Evolutionary conservation across 2,888 invertebrate species (phyloP), one percentile per base, ranked within the genome.

Genomic region (Rhagonycha lutea): DNA sequence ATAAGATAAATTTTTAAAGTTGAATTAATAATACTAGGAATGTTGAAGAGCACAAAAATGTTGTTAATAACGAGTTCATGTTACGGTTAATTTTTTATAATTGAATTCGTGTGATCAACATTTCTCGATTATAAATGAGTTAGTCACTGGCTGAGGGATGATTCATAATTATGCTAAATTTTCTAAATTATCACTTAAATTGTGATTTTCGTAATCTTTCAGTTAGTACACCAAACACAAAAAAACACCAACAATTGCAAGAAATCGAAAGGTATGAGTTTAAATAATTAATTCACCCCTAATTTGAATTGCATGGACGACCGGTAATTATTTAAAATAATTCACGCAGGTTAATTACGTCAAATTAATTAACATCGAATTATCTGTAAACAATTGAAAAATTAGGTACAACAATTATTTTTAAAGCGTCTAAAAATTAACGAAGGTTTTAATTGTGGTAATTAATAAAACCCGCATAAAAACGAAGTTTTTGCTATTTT

Each of bases 151-250:
- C 68, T 65, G 60, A 68, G 73, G 70, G 76, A 68, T 76, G 76
- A 76, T 68, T 76, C 76, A 76, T 72, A 47, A 63, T 73, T 70
- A 73, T 71, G 75, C 65, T 65, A 69, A 76, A 26, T 62, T 68
- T 14, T 73, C 28, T 24, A 26, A 60, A 32, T 18, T 18, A 18
- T 18, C 14, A 71, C 29, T 65, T 62, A 62, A 18, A 68, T 63
- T 70, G 68, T 65, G n/a, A 47, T 47, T 47, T 47, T 12, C 47
- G n/a, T n/a, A 47, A 47, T 47, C n/a, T 47, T 47, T n/a, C 12
- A 47, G 7, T n/a, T 8, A 47, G 32, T 32, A n/a, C 32, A 32
- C 12, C 12, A 12, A 32, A 32, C 32, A n/a, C 32, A 32, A 26
- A 26, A 24, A 26, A 7, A 7, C 7, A 26, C 7, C 26, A 7